These are phyloP conservation scores for Ooceraea biroi DNA, from an alignment of 1,140 invertebrate genomes.

Conservation along the genomic window DNA sequence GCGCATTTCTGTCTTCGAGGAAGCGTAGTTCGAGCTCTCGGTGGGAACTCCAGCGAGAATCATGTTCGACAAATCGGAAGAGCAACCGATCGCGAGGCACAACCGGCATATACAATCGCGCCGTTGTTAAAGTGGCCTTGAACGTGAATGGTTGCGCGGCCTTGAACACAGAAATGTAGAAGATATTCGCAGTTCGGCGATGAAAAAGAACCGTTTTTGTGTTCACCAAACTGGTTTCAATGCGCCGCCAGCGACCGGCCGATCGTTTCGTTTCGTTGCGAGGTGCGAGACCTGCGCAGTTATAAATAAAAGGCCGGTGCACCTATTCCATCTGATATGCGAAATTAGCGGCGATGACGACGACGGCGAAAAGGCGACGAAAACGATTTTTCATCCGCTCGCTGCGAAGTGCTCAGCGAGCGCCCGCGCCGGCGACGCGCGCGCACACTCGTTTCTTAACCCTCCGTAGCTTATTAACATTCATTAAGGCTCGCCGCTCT, in stretches of 20 bases:
- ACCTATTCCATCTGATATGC: conserved; percentile 39
- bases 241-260: conserved; percentile 19
- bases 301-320: conserved; percentile 55
- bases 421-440: background rate
- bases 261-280: background rate
- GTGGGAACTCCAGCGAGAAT: background rate
- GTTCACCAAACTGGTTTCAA: conserved; percentile 54
- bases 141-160: conserved; percentile 45
- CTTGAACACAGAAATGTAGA: conserved; percentile 52
- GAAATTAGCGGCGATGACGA: conserved; percentile 20
- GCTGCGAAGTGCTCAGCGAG: too few species aligned
- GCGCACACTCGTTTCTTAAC: conserved; percentile 38
- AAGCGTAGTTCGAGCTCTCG: background rate
- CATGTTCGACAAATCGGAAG: background rate
- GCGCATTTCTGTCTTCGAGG: background rate
- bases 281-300: conserved; percentile 29
- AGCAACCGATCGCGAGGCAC: conserved; percentile 26
- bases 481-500: conserved; percentile 31
- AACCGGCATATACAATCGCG: background rate
- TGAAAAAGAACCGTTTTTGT: conserved; percentile 55
- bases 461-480: conserved; percentile 51
- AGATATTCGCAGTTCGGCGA: conserved; percentile 47
- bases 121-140: conserved; percentile 42
- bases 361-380: background rate
- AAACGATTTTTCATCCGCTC: background rate